Percentiles rank a stretch among this genome's conserved stretches.
phyloP scores from a whole-genome alignment of 2,888 invertebrate species.

The Diplolepis rosae region DNA sequence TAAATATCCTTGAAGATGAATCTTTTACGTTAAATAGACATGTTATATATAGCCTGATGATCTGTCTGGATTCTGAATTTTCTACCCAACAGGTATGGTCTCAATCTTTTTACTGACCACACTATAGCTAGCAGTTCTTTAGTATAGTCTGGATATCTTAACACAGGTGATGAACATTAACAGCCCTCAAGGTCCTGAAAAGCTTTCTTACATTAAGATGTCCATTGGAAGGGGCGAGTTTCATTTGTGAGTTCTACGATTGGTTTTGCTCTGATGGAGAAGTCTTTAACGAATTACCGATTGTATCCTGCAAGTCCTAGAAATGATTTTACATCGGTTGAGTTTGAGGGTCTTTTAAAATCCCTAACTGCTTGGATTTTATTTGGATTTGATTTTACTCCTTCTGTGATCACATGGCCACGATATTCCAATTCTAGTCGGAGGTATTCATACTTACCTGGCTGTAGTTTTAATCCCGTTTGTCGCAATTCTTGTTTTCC shows the following conservation, averaged over 20 bases:
- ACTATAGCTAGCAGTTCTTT: constrained; percentile 66
- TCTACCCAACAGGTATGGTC: constrained; percentile 66
- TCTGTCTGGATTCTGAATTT: constrained; percentile 65
- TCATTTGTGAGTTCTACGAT: constrained; percentile 42
- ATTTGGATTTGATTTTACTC: constrained; percentile 46
- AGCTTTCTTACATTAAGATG: constrained; percentile 4
- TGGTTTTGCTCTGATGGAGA: constrained; percentile 43
- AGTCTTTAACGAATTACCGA: constrained; percentile 46
- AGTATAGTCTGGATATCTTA: constrained; percentile 35
- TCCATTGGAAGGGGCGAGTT: constrained; percentile 32
- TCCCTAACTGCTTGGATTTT: constrained; percentile 40
- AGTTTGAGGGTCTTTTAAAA: constrained; percentile 41
- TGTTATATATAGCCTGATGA: constrained; percentile 62
- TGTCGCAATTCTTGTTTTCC: constrained; percentile 29
- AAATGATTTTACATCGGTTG: constrained; percentile 45
- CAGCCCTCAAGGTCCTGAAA: constrained; percentile 13
- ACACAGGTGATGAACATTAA: constrained; percentile 25
- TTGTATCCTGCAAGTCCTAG: constrained; percentile 51
- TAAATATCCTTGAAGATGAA: constrained; percentile 53
- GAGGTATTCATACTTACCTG: constrained; percentile 41
- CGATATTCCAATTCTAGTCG: constrained; percentile 37
- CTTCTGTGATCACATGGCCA: constrained; percentile 44
- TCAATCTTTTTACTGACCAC: constrained; percentile 63
- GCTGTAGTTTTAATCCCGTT: constrained; percentile 33
- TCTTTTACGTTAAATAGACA: constrained; percentile 65